A percentile compares a stretch with the other conserved stretches of the same genome.
Conservation (phyloP, 64 coral and sea anemone species). For the Montipora foliosa region DNA sequence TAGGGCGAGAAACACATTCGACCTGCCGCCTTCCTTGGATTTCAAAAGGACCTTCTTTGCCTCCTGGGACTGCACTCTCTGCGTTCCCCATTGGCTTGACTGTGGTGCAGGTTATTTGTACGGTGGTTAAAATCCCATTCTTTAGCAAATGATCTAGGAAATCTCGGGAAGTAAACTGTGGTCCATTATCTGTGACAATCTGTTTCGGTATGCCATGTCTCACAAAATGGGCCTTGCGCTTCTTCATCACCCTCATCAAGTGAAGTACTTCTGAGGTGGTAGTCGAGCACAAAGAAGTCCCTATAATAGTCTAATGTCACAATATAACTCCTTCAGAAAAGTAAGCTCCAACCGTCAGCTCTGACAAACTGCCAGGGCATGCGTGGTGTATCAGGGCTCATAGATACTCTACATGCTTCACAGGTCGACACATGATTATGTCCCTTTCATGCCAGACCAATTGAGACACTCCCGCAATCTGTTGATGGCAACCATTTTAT, state of each 20-base stretch:
- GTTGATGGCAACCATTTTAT: background rate
- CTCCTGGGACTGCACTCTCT: background rate
- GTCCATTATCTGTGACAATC: background rate
- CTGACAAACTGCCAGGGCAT: background rate
- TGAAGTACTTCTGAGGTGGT: background rate
- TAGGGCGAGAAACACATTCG: background rate
- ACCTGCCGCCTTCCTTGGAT: background rate
- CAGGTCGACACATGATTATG: background rate
- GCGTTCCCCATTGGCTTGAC: background rate
- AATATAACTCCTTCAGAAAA: background rate
- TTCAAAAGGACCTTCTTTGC: background rate
- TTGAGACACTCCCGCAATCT: constrained; percentile 9
- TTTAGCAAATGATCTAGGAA: background rate
- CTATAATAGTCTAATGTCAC: constrained; percentile 5
- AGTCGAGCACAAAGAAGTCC: background rate
- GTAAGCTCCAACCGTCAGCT: background rate
- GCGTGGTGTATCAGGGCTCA: background rate
- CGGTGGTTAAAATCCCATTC: constrained; percentile 1
- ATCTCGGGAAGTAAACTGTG: background rate
- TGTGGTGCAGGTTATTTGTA: background rate
- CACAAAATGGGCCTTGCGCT: background rate
- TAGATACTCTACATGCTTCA: background rate
- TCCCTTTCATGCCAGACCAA: background rate
- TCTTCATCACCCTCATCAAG: background rate
- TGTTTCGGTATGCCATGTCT: background rate